These are phyloP conservation scores for Oreochromis spilurus DNA, from an alignment of 2,113 vertebrate genomes.

Conservation along the genomic window DNA sequence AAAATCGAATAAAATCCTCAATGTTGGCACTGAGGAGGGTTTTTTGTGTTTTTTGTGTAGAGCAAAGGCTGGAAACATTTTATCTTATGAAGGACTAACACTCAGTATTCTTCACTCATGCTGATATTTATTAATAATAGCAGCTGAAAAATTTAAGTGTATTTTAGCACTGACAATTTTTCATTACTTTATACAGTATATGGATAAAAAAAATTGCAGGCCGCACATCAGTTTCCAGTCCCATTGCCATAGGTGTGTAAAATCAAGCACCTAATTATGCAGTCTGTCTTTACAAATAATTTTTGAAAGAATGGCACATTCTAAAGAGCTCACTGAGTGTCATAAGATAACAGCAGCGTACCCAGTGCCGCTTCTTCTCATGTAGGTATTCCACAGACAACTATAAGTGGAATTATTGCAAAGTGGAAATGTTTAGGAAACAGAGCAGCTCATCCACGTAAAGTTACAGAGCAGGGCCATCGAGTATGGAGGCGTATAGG, in stretches of 20 bases:
- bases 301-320: not conserved
- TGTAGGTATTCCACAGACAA: not conserved
- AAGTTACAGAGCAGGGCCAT: not conserved
- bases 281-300: not conserved
- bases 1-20: not conserved
- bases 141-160: not conserved
- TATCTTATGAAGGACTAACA: not conserved
- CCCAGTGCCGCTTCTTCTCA: not conserved
- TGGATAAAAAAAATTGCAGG: not conserved
- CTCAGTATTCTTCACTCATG: not conserved
- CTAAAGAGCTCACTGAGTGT: not conserved
- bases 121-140: not conserved
- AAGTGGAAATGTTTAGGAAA: not conserved
- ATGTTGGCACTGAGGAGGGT: not conserved
- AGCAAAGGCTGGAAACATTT: not conserved
- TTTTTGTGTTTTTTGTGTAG: not conserved
- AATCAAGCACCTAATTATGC: not conserved
- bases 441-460: not conserved
- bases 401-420: not conserved
- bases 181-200: not conserved
- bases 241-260: not conserved
- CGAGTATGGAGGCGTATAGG: rapidly evolving
- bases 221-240: not conserved
- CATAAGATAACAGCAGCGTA: not conserved
- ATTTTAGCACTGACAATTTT: not conserved